Evolutionary conservation across 2,797 vertebrate genomes (phyloP).

Genomic region (Crenichthys baileyi): DNA sequence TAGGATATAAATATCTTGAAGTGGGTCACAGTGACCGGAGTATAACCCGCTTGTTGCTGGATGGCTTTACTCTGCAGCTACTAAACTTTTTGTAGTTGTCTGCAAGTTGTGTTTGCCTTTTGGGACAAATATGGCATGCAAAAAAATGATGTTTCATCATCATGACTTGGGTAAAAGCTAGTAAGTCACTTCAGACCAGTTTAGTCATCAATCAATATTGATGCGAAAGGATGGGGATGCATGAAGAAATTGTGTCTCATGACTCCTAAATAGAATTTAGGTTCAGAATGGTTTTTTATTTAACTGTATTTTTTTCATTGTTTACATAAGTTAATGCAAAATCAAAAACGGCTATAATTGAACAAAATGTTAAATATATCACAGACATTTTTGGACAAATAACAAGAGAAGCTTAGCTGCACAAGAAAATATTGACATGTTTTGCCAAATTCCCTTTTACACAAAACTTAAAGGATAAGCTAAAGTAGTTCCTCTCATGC

Average conservation of each 20-base stretch:
- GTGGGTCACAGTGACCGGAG: constrained; percentile 72
- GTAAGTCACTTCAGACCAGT: constrained; percentile 13
- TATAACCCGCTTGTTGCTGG: constrained; percentile 40
- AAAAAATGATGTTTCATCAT: neutral
- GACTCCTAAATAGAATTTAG: neutral
- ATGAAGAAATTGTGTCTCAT: neutral
- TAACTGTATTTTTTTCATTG: neutral
- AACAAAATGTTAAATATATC: neutral
- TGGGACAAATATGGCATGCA: constrained; percentile 11
- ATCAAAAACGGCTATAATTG: neutral
- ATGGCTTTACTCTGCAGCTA: constrained; percentile 30
- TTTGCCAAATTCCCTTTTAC: too few relatives aligned
- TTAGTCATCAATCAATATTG: constrained; percentile 17
- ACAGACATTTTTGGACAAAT: neutral
- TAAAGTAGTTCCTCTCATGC: too few relatives aligned
- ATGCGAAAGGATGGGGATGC: neutral
- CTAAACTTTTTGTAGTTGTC: constrained; percentile 36
- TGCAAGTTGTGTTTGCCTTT: constrained; percentile 9
- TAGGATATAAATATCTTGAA: constrained; percentile 79
- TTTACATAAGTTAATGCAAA: neutral
- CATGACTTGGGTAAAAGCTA: too few relatives aligned
- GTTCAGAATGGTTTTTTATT: neutral
- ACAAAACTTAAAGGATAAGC: too few relatives aligned
- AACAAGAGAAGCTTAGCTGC: neutral
- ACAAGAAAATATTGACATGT: neutral